phyloP scores from a whole-genome alignment of 1,140 invertebrate species.

The Hycleus cichorii region DNA sequence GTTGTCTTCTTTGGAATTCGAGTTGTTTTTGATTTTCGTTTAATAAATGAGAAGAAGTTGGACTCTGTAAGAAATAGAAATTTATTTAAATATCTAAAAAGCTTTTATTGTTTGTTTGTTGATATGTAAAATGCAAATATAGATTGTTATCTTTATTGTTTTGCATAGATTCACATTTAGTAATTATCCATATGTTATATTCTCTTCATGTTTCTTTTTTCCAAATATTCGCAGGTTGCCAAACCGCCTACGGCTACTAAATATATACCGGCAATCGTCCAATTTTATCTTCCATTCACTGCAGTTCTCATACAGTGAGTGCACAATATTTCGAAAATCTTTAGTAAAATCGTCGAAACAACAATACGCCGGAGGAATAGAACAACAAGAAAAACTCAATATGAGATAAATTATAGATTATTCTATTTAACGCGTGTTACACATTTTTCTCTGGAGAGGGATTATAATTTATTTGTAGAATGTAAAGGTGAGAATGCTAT shows the following conservation, averaged over 20 bases:
- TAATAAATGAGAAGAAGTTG: slow-evolving; percentile 31
- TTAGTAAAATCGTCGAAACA: not conserved
- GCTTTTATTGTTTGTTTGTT: too few relatives aligned
- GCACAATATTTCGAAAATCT: slow-evolving; percentile 1
- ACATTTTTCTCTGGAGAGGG: too few relatives aligned
- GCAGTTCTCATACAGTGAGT: slow-evolving; percentile 21
- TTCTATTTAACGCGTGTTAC: too few relatives aligned
- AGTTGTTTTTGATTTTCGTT: slow-evolving; percentile 42
- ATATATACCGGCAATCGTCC: slow-evolving; percentile 39
- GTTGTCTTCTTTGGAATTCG: slow-evolving; percentile 43
- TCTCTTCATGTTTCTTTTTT: slow-evolving; percentile 33
- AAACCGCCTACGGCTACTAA: slow-evolving; percentile 40
- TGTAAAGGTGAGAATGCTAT: too few relatives aligned
- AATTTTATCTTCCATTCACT: slow-evolving; percentile 42
- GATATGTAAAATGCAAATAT: not conserved
- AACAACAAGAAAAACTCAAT: too few relatives aligned
- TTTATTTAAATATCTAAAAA: slow-evolving; percentile 2
- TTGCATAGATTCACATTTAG: too few relatives aligned
- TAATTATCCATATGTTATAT: slow-evolving; percentile 39
- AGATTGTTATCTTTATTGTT: too few relatives aligned
- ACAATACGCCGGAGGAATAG: too few relatives aligned
- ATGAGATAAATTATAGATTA: too few relatives aligned
- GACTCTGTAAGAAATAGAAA: slow-evolving; percentile 30
- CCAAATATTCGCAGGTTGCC: slow-evolving; percentile 40
- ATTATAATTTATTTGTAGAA: too few relatives aligned